Evolutionary conservation across 2,888 invertebrate species (phyloP), one percentile per base, ranked within the genome.

Genomic region (Chalcis sispes): DNA sequence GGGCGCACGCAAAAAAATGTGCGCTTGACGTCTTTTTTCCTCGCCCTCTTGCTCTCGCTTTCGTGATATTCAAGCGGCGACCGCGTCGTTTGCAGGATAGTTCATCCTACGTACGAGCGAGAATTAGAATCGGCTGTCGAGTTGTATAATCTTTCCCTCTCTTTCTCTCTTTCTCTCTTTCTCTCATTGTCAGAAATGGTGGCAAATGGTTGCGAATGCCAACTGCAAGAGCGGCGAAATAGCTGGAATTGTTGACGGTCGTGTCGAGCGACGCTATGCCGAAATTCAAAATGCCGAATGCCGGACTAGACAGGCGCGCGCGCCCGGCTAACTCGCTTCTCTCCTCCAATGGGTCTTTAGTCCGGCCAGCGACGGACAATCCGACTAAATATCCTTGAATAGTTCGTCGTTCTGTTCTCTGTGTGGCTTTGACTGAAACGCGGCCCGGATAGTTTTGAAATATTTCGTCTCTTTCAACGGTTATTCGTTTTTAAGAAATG

Each of bases 151-250:
- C 8, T 1, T 27, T 15, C 23, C 15, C 50, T 40, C 54, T 20
- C 10, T 67, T 10, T 42, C 18, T 32, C n/a, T 58, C 36, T 48
- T 7, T 13, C 32, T 40, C 42, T 50, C 13, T 52, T 42, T 58
- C 46, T 29, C 29, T 23, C 32, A 20, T 0, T 58, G n/a, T 40
- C 52, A 32, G 25, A 4, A 10, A 15, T 25, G 20, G 2, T 7
- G 40, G 59, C 40, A 65, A 66, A 72, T 72, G 59, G 72, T 67
- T n/a, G n/a, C 61, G 54, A 61, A 80, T 78, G 79, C 78, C 81
- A 80, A 52, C 72, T 61, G 74, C 81, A 81, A 77, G 75, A 76
- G 72, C 71, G n/a, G 59, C 7, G 72, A 71, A 79, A 81, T 70
- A 77, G 66, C 77, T 80, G 70, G 46, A 73, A 80, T 75, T 81